These are phyloP conservation scores for Temnothorax rugatulus DNA, from an alignment of 2,888 invertebrate genomes.

Conservation along the genomic window DNA sequence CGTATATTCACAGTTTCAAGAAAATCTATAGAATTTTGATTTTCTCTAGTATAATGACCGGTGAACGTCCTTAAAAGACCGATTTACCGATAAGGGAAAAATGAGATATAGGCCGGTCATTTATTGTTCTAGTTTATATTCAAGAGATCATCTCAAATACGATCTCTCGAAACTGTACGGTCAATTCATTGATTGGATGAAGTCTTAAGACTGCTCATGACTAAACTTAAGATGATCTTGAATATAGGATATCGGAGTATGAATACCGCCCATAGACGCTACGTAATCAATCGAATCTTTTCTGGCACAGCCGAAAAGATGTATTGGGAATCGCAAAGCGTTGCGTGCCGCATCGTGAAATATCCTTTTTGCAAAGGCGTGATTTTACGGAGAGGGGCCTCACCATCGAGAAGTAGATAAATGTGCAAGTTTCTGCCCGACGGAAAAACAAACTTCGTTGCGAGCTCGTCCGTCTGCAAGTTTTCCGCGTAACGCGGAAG, in stretches of 20 bases:
- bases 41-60: too few species aligned
- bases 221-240: too few species aligned
- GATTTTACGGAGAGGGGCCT: slow-evolving; percentile 8
- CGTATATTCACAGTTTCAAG: too few species aligned
- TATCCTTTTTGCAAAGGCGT: not conserved
- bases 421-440: slow-evolving; percentile 41
- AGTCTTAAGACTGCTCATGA: too few species aligned
- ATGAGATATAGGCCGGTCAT: not conserved
- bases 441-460: slow-evolving; percentile 55
- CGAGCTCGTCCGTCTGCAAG: slow-evolving; percentile 46
- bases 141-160: too few species aligned
- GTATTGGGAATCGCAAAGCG: not conserved
- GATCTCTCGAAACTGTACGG: too few species aligned
- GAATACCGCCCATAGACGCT: too few species aligned
- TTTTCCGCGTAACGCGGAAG: slow-evolving; percentile 32
- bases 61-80: too few species aligned
- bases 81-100: not conserved
- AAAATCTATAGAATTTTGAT: too few species aligned
- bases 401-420: slow-evolving; percentile 49
- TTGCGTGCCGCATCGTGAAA: slow-evolving; percentile 3
- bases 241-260: too few species aligned
- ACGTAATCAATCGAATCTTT: not conserved
- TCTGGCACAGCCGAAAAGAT: not conserved
- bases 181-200: too few species aligned
- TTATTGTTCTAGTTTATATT: too few species aligned